Evolutionary conservation across 1,140 invertebrate genomes (phyloP).

Genomic region (Bombus cullumanus): DNA sequence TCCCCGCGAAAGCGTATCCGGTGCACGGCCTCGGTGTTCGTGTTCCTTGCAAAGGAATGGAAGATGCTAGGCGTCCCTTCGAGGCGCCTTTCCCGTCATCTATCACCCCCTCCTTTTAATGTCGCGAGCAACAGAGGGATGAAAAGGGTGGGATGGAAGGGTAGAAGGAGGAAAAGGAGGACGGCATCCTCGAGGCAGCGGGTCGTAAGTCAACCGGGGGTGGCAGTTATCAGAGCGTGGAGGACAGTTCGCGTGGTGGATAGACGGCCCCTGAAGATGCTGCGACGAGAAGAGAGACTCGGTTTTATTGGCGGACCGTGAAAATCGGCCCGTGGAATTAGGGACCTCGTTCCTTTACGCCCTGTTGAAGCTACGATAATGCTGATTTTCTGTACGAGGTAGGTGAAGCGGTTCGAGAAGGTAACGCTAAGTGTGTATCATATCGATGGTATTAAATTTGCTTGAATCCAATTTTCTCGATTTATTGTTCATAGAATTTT

Average conservation of each 20-base stretch:
- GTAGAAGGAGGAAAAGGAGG: not conserved
- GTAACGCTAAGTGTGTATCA: not conserved
- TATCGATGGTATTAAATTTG: not conserved
- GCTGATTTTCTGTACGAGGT: constrained; percentile 17
- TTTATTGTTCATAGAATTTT: not conserved
- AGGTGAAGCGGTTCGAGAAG: not conserved
- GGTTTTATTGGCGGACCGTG: constrained; percentile 25
- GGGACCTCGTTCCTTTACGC: constrained; percentile 46
- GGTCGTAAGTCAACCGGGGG: constrained; percentile 55
- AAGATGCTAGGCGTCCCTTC: constrained; percentile 66
- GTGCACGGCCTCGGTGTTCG: constrained; percentile 23
- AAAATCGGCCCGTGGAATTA: constrained; percentile 12
- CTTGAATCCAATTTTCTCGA: not conserved
- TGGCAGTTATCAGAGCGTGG: constrained; percentile 64
- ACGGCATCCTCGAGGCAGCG: constrained; percentile 39
- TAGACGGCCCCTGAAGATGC: constrained; percentile 51
- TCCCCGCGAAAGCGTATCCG: constrained; percentile 16
- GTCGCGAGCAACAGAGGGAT: constrained; percentile 53
- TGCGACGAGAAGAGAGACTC: constrained; percentile 16
- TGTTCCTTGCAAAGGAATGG: constrained; percentile 60
- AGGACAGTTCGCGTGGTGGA: constrained; percentile 51
- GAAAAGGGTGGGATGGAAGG: not conserved
- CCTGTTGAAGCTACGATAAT: constrained; percentile 31
- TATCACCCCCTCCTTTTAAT: constrained; percentile 60
- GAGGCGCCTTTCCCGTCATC: constrained; percentile 68